These are phyloP conservation scores for Pedionomus torquatus DNA, from an alignment of 2,113 vertebrate genomes.

Conservation along the genomic window DNA sequence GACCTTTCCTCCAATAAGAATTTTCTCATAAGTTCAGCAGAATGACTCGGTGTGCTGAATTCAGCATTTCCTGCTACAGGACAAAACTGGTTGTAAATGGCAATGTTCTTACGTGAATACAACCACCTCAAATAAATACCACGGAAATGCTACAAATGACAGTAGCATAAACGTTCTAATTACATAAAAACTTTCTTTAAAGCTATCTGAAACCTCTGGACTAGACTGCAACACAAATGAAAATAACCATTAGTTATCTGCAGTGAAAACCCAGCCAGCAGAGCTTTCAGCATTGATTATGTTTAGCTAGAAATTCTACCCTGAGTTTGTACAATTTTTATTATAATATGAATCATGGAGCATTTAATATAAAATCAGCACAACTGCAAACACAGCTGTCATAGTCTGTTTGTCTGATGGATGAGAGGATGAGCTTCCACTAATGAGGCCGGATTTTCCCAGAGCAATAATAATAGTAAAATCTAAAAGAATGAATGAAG, in stretches of 20 bases:
- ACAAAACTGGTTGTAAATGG: background rate
- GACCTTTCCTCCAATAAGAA: background rate
- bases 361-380: conserved; percentile 19
- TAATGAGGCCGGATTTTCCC: conserved; percentile 25
- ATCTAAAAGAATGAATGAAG: background rate
- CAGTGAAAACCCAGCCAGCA: background rate
- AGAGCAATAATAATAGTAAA: conserved; percentile 20
- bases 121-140: conserved; percentile 8
- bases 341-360: background rate
- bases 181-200: background rate
- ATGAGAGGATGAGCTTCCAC: background rate
- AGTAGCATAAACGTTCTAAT: background rate
- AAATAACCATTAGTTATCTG: background rate
- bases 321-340: background rate
- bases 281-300: background rate
- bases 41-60: background rate
- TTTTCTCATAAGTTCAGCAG: background rate
- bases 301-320: background rate
- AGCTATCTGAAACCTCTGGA: conserved; percentile 8
- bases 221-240: background rate
- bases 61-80: background rate
- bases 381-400: conserved; percentile 9
- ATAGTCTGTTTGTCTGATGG: conserved; percentile 4
- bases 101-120: background rate
- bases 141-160: background rate